phyloP scores from a whole-genome alignment of 2,113 vertebrate genomes.

The Pseudorhombus dupliciocellatus region DNA sequence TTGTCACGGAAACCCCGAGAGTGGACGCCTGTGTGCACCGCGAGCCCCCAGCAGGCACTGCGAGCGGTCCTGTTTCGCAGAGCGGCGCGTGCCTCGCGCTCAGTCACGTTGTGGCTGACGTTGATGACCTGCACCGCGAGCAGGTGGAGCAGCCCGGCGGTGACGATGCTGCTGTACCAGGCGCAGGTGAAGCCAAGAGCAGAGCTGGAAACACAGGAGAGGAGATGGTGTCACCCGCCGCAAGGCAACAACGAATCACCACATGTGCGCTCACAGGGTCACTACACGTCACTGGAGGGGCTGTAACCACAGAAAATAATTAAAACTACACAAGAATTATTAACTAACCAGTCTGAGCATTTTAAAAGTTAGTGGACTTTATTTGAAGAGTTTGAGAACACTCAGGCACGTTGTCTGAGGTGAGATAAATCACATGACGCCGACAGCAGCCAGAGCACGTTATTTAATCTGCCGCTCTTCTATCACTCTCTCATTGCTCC shows the following conservation, averaged over 20 bases:
- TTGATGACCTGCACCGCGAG: conserved; percentile 92
- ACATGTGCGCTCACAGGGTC: not conserved
- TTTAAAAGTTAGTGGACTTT: not conserved
- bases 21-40: conserved; percentile 88
- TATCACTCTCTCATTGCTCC: not conserved
- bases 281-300: not conserved
- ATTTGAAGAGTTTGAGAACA: not conserved
- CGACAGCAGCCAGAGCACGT: not conserved
- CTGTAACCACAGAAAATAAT: not conserved
- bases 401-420: not conserved
- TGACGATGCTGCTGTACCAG: conserved; percentile 95
- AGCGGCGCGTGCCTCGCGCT: conserved; percentile 90
- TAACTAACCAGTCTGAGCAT: not conserved
- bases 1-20: conserved; percentile 87
- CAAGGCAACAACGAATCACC: not conserved
- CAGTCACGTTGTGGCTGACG: conserved; percentile 94
- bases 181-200: conserved; percentile 95
- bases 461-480: conserved; percentile 1
- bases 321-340: not conserved
- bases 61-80: conserved; percentile 86
- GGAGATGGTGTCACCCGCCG: not conserved
- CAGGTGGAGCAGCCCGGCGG: conserved; percentile 89
- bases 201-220: conserved; percentile 76
- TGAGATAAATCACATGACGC: not conserved
- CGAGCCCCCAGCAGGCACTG: conserved; percentile 87